phyloP scores from a whole-genome alignment of 2,888 invertebrate genomes.

The Strigamia maritima region DNA sequence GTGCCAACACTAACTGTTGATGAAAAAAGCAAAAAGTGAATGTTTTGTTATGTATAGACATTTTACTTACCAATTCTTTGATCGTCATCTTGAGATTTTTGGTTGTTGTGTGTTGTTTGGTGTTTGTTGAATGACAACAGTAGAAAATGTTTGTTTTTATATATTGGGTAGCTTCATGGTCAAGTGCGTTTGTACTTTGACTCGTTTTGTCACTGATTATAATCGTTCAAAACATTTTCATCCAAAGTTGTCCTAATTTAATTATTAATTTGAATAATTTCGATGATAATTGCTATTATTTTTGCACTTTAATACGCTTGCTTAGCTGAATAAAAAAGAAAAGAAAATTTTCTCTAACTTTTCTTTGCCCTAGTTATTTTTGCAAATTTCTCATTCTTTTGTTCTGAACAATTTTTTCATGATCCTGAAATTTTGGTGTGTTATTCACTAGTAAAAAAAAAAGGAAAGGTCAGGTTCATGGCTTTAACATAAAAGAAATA shows the following conservation, averaged over 20 bases:
- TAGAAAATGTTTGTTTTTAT: neutral
- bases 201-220: neutral
- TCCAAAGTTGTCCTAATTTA: neutral
- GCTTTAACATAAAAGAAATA: neutral
- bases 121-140: neutral
- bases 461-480: neutral
- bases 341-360: neutral
- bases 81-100: neutral
- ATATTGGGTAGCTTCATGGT: neutral
- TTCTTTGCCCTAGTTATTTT: neutral
- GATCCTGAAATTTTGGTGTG: neutral
- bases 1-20: neutral
- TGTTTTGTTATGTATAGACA: neutral
- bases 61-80: conserved; percentile 6
- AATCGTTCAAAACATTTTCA: neutral
- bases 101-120: neutral
- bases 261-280: neutral
- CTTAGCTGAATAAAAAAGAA: neutral
- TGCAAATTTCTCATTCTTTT: neutral
- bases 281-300: neutral
- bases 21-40: neutral
- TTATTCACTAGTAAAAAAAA: neutral
- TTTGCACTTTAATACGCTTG: too few species aligned
- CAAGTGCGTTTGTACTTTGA: neutral
- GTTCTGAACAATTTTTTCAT: neutral